Conservation (phyloP, 2,113 vertebrate genomes). For the Cheirogaleus medius region DNA sequence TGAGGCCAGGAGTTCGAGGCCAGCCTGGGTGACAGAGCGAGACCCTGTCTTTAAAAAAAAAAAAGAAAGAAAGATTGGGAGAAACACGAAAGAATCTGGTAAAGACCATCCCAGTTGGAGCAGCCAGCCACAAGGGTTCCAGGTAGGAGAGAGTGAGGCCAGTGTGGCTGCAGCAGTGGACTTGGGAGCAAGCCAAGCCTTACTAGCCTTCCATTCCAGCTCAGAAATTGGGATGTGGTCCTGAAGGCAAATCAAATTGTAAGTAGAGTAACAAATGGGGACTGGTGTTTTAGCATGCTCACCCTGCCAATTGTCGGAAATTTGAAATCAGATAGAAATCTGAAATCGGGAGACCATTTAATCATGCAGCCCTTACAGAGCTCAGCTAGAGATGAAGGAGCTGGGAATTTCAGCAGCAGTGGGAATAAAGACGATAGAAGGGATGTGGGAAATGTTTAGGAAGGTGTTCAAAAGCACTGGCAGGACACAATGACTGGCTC, state of each 20-base stretch:
- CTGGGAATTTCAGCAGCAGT: not conserved
- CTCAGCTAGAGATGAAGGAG: not conserved
- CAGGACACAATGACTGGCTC: fast-evolving
- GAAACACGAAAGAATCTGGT: not conserved
- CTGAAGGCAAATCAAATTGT: not conserved
- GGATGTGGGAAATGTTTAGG: not conserved
- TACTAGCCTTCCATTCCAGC: not conserved
- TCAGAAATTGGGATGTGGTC: not conserved
- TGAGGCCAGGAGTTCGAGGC: too few species aligned
- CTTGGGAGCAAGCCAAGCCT: not conserved
- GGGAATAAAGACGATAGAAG: not conserved
- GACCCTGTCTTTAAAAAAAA: too few species aligned
- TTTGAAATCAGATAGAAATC: not conserved
- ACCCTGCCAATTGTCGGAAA: too few species aligned
- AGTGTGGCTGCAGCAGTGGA: not conserved
- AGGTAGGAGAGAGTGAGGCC: not conserved
- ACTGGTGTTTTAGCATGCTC: not conserved
- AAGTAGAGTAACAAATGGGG: not conserved
- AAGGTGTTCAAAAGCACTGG: not conserved
- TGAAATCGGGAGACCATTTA: not conserved
- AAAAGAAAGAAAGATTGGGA: too few species aligned
- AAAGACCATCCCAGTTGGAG: not conserved
- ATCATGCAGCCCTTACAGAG: not conserved
- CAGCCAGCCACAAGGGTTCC: not conserved
- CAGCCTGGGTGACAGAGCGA: too few species aligned